A percentile compares a stretch with the other conserved stretches of the same genome.
phyloP scores from a whole-genome alignment of 2,797 vertebrate genomes.

The Cheirogaleus major region DNA sequence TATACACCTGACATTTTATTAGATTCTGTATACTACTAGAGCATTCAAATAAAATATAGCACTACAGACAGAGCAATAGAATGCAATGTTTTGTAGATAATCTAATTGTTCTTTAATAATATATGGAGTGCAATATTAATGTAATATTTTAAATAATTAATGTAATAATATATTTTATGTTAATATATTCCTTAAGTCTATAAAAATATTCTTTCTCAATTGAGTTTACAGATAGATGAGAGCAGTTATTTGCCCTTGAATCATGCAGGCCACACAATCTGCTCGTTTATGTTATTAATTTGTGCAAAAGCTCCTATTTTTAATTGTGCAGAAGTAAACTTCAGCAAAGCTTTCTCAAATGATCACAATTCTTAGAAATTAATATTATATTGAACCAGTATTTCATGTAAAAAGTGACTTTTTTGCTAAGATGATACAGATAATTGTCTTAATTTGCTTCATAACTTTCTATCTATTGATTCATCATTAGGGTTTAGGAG shows the following conservation, averaged over 20 bases:
- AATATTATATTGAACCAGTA: not conserved
- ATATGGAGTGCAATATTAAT: not conserved
- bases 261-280: not conserved
- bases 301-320: not conserved
- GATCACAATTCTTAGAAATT: not conserved
- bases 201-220: not conserved
- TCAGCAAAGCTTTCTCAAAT: not conserved
- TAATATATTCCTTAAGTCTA: not conserved
- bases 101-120: not conserved
- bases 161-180: not conserved
- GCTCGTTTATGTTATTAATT: not conserved
- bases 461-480: not conserved
- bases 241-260: not conserved
- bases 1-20: not conserved
- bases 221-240: not conserved
- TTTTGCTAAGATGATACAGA: conserved; percentile 6
- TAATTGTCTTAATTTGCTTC: conserved; percentile 39
- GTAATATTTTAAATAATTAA: not conserved
- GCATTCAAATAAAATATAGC: not conserved
- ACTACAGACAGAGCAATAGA: not conserved
- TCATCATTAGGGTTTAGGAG: not conserved
- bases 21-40: not conserved
- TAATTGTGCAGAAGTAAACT: not conserved
- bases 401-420: not conserved
- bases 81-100: not conserved